Base-by-base conservation (phyloP, 2,888 invertebrate genomes). In the Eueremaeus valkanovi region DNA sequence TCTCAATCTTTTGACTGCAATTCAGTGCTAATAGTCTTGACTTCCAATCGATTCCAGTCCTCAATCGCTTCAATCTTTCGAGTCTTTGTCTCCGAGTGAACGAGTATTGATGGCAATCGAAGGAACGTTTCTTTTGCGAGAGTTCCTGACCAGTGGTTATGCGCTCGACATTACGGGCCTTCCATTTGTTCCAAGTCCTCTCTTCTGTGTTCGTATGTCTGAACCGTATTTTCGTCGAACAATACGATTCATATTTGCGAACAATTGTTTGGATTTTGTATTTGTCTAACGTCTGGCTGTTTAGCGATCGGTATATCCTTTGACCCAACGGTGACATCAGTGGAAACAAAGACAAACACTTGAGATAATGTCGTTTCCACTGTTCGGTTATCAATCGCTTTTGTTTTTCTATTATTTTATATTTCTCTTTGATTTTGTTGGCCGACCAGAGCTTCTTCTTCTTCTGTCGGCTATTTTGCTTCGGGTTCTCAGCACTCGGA, bases 31-130 rank as follows among this genome's bases (percentile, higher is more conserved):
- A 63, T 33, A 63, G 63, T 63, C 63, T 63, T 29, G 63, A 63
- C 63, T 33, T 63, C 63, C 63, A 63, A 63, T 31, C 33, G 63
- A 63, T 63, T 13, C 63, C 63, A 9, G 63, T 63, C 29, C 31
- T 18, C 2, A 33, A 31, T 33, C 63, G 31, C 6, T 5, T 6
- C 33, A 6, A 3, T 63, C n/a, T 5, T 2, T 63, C 63, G 31
- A 63, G n/a, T 18, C 63, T 5, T 63, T 63, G 63, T 31, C 63
- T 29, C 31, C 33, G 29, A 13, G 31, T 63, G 63, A 63, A 63
- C 63, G 33, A 33, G n/a, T 63, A 63, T 33, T 63, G 63, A 63
- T 63, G 63, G 16, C 31, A 13, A 33, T 18, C 16, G 21, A 33
- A 5, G 1, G 3, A 3, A 5, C 18, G 33, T 1, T 33, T n/a